A percentile compares a stretch with the other conserved stretches of the same genome.
Conservation (phyloP, 2,113 vertebrate species). For the Raphicerus campestris region DNA sequence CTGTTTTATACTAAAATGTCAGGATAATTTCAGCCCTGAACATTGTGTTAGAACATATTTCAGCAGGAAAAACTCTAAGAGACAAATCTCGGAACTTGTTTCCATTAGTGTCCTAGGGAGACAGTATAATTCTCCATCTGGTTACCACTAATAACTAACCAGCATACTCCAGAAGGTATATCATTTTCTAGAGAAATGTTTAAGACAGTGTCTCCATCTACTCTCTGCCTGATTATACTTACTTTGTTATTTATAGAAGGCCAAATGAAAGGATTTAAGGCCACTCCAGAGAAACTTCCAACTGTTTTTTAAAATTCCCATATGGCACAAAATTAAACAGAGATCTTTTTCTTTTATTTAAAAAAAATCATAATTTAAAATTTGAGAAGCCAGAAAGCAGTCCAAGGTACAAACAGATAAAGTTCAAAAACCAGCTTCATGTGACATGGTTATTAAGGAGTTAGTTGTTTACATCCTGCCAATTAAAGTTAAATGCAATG, state of each 20-base stretch:
- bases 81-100: conserved; percentile 76
- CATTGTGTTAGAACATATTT: conserved; percentile 78
- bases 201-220: conserved; percentile 27
- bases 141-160: conserved; percentile 78
- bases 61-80: conserved; percentile 73
- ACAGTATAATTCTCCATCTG: conserved; percentile 80
- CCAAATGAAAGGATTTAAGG: conserved; percentile 51
- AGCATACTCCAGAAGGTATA: conserved; percentile 69
- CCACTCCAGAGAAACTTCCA: conserved; percentile 37
- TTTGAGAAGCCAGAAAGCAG: conserved; percentile 21
- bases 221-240: not conserved
- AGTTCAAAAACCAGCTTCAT: conserved; percentile 27
- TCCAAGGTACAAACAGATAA: conserved; percentile 1
- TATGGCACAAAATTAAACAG: conserved; percentile 36
- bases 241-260: conserved; percentile 57
- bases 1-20: conserved; percentile 74
- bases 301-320: conserved; percentile 34
- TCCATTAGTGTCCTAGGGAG: conserved; percentile 77
- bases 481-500: conserved; percentile 27
- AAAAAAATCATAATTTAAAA: conserved; percentile 29
- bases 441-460: conserved; percentile 22
- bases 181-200: conserved; percentile 59
- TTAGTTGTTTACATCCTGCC: not conserved
- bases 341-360: not conserved
- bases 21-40: conserved; percentile 74